Evolutionary conservation across 2,113 vertebrate genomes (phyloP), one percentile per base, ranked within the genome.

Genomic region (Rhinopomastus cyanomelas): DNA sequence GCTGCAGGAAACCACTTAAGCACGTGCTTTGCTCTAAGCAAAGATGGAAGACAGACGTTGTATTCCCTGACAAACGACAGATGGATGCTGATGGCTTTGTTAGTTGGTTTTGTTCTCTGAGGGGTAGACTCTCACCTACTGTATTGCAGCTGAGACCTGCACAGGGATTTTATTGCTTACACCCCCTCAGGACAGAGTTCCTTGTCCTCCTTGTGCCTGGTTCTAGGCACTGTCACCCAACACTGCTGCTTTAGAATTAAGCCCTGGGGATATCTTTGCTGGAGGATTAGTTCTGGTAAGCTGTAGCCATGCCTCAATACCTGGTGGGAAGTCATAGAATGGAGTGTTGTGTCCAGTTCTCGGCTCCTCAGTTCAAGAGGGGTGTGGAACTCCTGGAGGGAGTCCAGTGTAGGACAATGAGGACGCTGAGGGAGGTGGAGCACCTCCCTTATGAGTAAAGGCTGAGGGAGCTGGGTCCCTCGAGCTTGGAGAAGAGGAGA

Each of bases 1-100:
- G 0, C 88, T 81, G 85, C 90, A 95, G 88, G 88, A 88, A 78
- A 84, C 73, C 80, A 84, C 80, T 94, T 86, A 25, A 76, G 77
- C 49, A 8, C 51, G 87, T 30, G 76, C 82, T 89, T 16, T 53
- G 57, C 89, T 86, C 13, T n/a, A 23, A 86, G 90, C 80, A 78
- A 44, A 37, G 76, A 5, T 42, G 68, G 46, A 34, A 79, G 59
- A 39, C 73, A 68, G 69, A 21, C 56, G 39, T 12, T 89, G 52
- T 87, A 77, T 10, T 91, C 77, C 77, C 69, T 94, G 88, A 67
- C 39, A 76, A 72, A 57, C 5, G 0, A 42, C 46, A 69, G 79
- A 49, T 17, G 49, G 55, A 61, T 72, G 65, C 57, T 92, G 88
- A 34, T 90, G 51, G 36, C 34, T 85, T 78, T 51, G n/a, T 59